phyloP scores from a whole-genome alignment of 2,113 vertebrate genomes.

The Paradoxurus hermaphroditus region DNA sequence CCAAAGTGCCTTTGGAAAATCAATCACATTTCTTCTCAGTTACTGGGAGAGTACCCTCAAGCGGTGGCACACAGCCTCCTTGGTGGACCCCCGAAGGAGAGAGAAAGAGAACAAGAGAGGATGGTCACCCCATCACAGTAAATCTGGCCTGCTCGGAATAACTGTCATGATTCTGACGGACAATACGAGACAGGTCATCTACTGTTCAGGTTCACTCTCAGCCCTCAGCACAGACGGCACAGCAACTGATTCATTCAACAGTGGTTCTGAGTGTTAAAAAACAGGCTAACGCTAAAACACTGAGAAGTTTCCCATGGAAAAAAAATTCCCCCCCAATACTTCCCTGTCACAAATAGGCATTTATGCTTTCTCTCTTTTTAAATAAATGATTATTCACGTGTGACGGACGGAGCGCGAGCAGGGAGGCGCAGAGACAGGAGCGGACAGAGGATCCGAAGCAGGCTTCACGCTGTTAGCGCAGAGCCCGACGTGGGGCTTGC shows the following conservation, averaged over 20 bases:
- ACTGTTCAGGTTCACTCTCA: too few relatives aligned
- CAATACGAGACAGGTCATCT: rapidly evolving
- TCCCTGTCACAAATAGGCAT: background rate
- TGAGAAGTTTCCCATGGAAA: background rate
- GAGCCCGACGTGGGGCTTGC: too few relatives aligned
- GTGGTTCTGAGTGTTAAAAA: background rate
- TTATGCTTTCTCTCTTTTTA: background rate
- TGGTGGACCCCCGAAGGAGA: background rate
- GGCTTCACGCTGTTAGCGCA: too few relatives aligned
- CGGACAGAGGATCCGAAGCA: too few relatives aligned
- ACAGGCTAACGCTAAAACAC: background rate
- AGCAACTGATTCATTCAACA: background rate
- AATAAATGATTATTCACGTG: too few relatives aligned
- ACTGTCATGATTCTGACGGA: rapidly evolving
- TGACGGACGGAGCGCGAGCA: too few relatives aligned
- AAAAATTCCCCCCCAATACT: background rate
- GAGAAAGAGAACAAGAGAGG: background rate
- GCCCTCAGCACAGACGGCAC: rapidly evolving
- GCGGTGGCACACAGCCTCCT: background rate
- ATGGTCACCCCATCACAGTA: background rate
- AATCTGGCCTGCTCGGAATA: too few relatives aligned
- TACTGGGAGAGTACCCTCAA: background rate
- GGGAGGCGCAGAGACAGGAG: too few relatives aligned
- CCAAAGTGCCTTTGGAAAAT: background rate
- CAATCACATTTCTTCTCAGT: background rate